Evolutionary conservation across 2,113 vertebrate species (phyloP), one percentile per base, ranked within the genome.

Genomic region (Oostethus manadensis): DNA sequence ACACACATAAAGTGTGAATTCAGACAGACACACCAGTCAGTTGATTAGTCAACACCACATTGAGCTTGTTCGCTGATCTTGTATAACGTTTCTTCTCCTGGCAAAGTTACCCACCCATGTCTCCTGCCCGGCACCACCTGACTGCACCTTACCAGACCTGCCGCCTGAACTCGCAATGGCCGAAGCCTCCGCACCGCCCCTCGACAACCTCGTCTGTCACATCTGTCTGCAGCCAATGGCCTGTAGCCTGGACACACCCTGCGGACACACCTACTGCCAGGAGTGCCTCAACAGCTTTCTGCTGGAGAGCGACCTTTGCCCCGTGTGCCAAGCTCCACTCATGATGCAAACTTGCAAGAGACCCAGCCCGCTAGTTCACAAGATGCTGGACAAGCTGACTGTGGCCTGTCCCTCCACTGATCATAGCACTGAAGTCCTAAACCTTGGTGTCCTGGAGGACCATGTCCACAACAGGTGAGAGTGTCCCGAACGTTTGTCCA

Each of bases 261-360:
- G 97, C 0, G 96, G 96, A 16, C 97, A 99, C 56, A 99, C 97
- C 60, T 99, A 93, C 82, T 99, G 97, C 76, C 86, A 89, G 10
- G 81, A 91, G 77, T 99, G 97, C 78, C 93, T 99, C 79, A 96
- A 95, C 3, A 95, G 84, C 87, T 98, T 97, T 86, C 89, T 98
- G 3, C 70, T 93, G 73, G 94, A 95, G 83, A 94, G 96, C 55
- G 94, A 97, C 79, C 98, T 98, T 80, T 99, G 97, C 71, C 97
- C 96, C 0, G 89, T 99, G 89, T 96, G 98, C 71, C 92, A 94
- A 23, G 75, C 89, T 43, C 84, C 88, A 0, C 80, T 99, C 47
- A 81, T 92, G 78, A 88, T 98, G 48, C 94, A 96, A 79, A 90
- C 73, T 0, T 97, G 95, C 86, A 91, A 90, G 71, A 96, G 90